phyloP scores from a whole-genome alignment of 2,113 vertebrate species.

The Lycocorax pyrrhopterus region DNA sequence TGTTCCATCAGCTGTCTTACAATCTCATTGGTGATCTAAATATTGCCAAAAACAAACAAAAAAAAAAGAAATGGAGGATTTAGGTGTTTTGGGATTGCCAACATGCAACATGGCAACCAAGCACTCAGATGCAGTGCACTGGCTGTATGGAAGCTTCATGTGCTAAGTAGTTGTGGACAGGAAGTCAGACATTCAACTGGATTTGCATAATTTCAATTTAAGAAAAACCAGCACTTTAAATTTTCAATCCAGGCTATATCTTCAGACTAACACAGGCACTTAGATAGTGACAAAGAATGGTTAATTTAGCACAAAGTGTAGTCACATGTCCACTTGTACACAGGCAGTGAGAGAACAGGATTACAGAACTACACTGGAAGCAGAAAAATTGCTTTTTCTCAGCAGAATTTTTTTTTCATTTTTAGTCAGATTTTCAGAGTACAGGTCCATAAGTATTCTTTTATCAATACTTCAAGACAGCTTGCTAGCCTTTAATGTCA shows the following conservation, averaged over 20 bases:
- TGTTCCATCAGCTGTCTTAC: conserved; percentile 87
- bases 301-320: neutral
- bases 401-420: neutral
- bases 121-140: neutral
- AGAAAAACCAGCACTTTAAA: neutral
- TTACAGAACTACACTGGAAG: neutral
- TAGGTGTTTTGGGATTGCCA: neutral
- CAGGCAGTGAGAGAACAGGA: neutral
- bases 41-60: neutral
- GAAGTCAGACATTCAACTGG: neutral
- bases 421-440: neutral
- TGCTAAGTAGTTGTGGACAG: neutral
- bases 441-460: neutral
- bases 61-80: neutral
- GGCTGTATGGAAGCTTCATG: neutral
- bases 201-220: neutral
- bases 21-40: conserved; percentile 84
- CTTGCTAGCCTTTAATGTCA: neutral
- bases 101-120: neutral
- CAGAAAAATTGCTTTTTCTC: neutral
- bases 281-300: neutral
- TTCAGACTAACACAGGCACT: neutral
- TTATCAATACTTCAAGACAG: neutral
- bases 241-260: neutral
- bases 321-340: neutral